These are phyloP conservation scores for Neuroscelio doddi DNA, from an alignment of 2,888 invertebrate genomes.

Conservation along the genomic window DNA sequence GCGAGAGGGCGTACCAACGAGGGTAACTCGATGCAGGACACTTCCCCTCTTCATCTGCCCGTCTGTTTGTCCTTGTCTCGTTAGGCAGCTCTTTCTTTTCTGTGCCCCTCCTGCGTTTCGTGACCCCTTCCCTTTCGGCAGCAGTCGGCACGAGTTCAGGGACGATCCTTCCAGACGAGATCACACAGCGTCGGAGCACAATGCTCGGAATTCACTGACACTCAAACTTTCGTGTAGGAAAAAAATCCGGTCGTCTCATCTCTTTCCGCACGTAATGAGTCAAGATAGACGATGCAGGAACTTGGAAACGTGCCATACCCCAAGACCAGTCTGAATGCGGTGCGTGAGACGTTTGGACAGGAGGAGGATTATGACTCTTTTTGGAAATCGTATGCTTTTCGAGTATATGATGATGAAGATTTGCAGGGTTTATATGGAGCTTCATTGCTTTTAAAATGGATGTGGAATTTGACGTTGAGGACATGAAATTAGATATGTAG, in stretches of 20 bases:
- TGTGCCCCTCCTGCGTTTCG: constrained; percentile 43
- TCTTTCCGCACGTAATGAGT: neutral
- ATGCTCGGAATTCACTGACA: constrained; percentile 17
- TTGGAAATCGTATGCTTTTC: too few relatives aligned
- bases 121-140: constrained; percentile 56
- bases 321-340: neutral
- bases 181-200: constrained; percentile 37
- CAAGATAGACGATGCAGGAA: too few relatives aligned
- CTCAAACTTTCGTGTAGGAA: neutral
- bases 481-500: too few relatives aligned
- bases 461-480: too few relatives aligned
- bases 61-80: constrained; percentile 18
- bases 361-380: too few relatives aligned
- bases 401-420: too few relatives aligned
- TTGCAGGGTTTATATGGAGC: too few relatives aligned
- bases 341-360: neutral
- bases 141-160: constrained; percentile 60
- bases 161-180: constrained; percentile 61
- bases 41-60: constrained; percentile 3
- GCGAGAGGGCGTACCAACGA: constrained; percentile 15
- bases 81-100: constrained; percentile 41
- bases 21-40: constrained; percentile 3
- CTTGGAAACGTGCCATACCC: too few relatives aligned
- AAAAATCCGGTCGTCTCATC: neutral
- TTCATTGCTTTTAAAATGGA: too few relatives aligned